Base-by-base conservation (phyloP, 2,113 vertebrate species). In the Odontesthes bonariensis region DNA sequence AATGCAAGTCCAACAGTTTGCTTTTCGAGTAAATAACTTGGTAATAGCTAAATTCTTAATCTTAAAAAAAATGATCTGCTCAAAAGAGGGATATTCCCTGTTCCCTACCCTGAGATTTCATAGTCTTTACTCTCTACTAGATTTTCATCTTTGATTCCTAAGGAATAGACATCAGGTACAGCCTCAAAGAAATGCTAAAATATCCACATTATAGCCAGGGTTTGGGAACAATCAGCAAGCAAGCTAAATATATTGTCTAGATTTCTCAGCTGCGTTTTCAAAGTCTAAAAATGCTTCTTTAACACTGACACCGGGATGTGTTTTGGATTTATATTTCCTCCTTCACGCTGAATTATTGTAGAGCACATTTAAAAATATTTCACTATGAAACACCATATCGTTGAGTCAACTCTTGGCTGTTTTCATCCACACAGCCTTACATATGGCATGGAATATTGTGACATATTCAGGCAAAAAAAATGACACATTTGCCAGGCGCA, bases 401-500 rank as follows among this genome's bases (percentile, higher is more conserved):
- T 80, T 79, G 69, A 83, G 75, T 77, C 57, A 69, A 73, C 31
- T 53, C 55, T 60, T n/a, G 42, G 38, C 55, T 77, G 57, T 77
- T 86, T 81, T 80, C 72, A 56, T 27, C 44, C 72, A 57, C 59
- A 20, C 75, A 62, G 60, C 66, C 40, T 78, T 49, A 40, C 75
- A 77, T 44, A 57, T 65, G 75, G 40, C 54, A 63, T 64, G 40
- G 47, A 80, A 73, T 84, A 75, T 75, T 38, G 76, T 86, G 84
- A 86, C 78, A 84, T 75, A 79, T 72, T 72, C 27, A 42, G 40
- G 72, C 57, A 67, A 72, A 72, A 75, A 42, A 57, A 53, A 64
- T 86, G 83, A 82, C 80, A 84, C 68, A 75, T 82, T 83, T 91
- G 68, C 64, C 71, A 8, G 52, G 75, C 77, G 68, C 76, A 66